These are phyloP conservation scores for Cepaea nemoralis DNA, from an alignment of 1,140 invertebrate species.

Conservation along the genomic window DNA sequence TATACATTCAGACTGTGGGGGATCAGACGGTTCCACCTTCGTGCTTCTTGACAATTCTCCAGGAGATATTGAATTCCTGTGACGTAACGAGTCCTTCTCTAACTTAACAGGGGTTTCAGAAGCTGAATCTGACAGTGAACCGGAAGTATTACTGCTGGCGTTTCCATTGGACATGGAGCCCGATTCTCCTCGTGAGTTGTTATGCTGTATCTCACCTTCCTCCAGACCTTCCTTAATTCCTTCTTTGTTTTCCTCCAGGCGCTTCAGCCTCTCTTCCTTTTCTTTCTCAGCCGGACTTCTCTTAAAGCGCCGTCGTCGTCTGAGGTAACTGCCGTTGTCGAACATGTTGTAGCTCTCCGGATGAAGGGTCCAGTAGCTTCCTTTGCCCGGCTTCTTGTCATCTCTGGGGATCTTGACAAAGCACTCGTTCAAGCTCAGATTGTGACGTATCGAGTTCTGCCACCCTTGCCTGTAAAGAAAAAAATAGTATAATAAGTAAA, in stretches of 20 bases:
- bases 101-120: conserved; percentile 38
- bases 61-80: conserved; percentile 35
- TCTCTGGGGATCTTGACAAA: conserved; percentile 75
- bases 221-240: conserved; percentile 39
- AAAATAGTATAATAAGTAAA: too few species aligned
- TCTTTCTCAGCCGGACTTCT: conserved; percentile 82
- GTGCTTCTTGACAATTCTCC: conserved; percentile 45
- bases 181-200: neutral
- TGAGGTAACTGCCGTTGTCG: conserved; percentile 94
- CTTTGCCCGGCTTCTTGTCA: conserved; percentile 79
- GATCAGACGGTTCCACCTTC: conserved; percentile 60
- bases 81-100: conserved; percentile 27
- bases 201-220: conserved; percentile 32
- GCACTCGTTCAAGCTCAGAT: conserved; percentile 75
- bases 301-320: conserved; percentile 92
- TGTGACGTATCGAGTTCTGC: conserved; percentile 75
- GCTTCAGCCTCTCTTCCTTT: conserved; percentile 51
- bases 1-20: conserved; percentile 50
- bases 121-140: neutral
- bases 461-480: conserved; percentile 54
- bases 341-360: conserved; percentile 99
- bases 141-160: conserved; percentile 40
- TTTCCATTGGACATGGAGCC: conserved; percentile 32
- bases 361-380: conserved; percentile 97
- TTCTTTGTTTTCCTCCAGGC: conserved; percentile 44